phyloP scores from a whole-genome alignment of 2,113 vertebrate genomes.

The Tragelaphus buxtoni region DNA sequence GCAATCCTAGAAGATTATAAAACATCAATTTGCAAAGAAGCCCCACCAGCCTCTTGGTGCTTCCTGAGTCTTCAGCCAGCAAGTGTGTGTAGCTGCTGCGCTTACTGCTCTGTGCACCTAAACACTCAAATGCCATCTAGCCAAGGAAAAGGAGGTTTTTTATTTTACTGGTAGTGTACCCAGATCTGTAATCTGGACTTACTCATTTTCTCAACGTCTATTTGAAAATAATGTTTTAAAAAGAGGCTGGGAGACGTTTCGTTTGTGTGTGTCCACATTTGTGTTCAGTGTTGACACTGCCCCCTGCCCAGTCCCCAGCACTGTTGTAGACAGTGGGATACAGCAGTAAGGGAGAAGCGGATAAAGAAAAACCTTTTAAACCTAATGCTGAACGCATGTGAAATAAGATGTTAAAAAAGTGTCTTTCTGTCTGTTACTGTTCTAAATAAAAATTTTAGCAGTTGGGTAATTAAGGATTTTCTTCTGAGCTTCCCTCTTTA shows the following conservation, averaged over 20 bases:
- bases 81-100: neutral
- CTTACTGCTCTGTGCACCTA: neutral
- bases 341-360: no score
- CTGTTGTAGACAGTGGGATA: neutral
- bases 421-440: neutral
- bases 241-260: neutral
- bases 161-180: neutral
- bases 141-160: neutral
- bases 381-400: neutral
- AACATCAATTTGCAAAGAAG: neutral
- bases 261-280: neutral
- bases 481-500: neutral
- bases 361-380: neutral
- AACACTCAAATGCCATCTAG: neutral
- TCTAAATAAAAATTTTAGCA: neutral
- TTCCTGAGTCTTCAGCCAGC: neutral
- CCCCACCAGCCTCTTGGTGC: neutral
- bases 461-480: neutral
- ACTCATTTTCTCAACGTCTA: neutral
- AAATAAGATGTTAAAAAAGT: neutral
- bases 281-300: neutral
- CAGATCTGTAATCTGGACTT: neutral
- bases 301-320: neutral
- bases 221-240: neutral
- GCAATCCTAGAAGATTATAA: neutral